These are phyloP conservation scores for Trematocara zebra DNA, from an alignment of 2,113 vertebrate genomes.

Conservation along the genomic window DNA sequence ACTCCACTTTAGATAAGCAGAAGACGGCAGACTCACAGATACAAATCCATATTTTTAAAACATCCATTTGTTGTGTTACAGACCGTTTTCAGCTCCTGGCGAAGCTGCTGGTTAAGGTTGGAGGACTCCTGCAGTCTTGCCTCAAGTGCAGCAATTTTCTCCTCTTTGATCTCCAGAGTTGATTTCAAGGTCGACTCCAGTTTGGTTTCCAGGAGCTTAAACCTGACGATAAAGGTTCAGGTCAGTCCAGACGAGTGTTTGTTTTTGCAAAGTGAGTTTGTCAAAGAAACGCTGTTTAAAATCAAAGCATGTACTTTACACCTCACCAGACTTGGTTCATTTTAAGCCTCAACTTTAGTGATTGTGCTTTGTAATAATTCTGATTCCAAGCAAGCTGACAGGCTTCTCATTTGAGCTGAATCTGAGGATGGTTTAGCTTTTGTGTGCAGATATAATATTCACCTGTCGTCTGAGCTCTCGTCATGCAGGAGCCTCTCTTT, in stretches of 20 bases:
- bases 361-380: background rate
- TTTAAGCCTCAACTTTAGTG: background rate
- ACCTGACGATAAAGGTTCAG: conserved; percentile 68
- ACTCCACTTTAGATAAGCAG: background rate
- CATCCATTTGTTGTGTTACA: conserved; percentile 23
- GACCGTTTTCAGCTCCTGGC: conserved; percentile 96
- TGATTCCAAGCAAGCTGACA: background rate
- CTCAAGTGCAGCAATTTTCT: conserved; percentile 96
- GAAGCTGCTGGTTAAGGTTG: conserved; percentile 94
- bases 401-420: rapidly evolving
- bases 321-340: background rate
- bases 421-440: background rate
- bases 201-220: conserved; percentile 91
- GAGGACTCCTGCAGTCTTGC: conserved; percentile 96
- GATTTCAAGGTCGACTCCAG: conserved; percentile 94
- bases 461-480: conserved; percentile 92
- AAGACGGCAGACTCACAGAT: rapidly evolving
- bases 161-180: conserved; percentile 95
- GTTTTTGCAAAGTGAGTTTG: background rate
- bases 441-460: background rate
- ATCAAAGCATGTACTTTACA: background rate
- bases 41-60: background rate
- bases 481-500: conserved; percentile 92
- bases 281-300: background rate
- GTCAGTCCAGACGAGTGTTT: background rate